A percentile compares a stretch with the other conserved stretches of the same genome.
Conservation (phyloP, 2,113 vertebrate species). For the Lichenostomus cassidix region DNA sequence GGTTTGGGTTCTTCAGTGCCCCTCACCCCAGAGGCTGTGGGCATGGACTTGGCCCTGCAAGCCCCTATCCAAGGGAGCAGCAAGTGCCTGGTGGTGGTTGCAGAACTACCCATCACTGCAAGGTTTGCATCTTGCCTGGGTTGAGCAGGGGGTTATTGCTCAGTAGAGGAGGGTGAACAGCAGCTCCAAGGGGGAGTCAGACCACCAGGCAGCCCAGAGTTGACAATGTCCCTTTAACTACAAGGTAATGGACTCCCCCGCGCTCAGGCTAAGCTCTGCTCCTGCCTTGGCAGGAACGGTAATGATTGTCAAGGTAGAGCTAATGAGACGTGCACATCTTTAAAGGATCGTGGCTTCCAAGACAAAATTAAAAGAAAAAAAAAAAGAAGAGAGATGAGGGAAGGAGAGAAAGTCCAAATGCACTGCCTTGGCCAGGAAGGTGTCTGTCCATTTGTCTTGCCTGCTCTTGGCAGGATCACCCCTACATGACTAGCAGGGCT, state of each 20-base stretch:
- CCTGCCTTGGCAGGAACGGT: conserved; percentile 34
- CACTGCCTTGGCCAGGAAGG: neutral
- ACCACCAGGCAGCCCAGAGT: neutral
- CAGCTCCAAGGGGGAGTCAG: neutral
- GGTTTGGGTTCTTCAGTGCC: neutral
- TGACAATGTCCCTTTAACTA: conserved; percentile 48
- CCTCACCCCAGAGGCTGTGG: accelerated
- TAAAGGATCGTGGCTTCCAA: conserved; percentile 54
- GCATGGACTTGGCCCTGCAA: neutral
- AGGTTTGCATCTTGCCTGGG: neutral
- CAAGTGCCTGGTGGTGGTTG: neutral
- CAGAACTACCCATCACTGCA: neutral
- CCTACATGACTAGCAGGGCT: neutral
- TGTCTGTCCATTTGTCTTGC: neutral
- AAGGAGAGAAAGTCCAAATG: conserved; percentile 26
- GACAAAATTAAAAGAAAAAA: conserved; percentile 41
- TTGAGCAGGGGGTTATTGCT: neutral
- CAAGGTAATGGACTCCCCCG: conserved; percentile 42
- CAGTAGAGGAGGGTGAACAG: neutral
- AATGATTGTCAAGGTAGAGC: conserved; percentile 62
- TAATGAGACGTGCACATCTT: conserved; percentile 67
- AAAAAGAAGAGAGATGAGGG: neutral
- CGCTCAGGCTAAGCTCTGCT: conserved; percentile 22
- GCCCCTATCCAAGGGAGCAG: neutral
- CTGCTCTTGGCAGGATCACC: neutral